Base-by-base conservation (phyloP, 2,797 vertebrate species). In the Gastrophryne carolinensis region DNA sequence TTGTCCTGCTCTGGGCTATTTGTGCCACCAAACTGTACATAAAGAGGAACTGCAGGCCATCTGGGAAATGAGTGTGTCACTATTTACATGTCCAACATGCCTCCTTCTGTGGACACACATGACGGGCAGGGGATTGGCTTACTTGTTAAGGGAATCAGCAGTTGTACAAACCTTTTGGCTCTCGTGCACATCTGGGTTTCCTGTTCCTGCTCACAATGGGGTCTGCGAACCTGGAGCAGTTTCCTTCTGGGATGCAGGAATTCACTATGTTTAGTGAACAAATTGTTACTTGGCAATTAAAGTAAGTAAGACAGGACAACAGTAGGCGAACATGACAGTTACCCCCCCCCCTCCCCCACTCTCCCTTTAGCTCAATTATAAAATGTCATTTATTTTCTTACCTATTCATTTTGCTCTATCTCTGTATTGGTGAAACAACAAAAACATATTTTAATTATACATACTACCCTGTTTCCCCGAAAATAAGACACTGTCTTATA, bases 91-190 rank as follows among this genome's bases (percentile, higher is more conserved):
- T 66, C 34, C 34, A 66, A 19, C 64, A 37, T 53, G n/a, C n/a
- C n/a, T 6, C 5, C 17, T 34, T 15, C 23, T 12, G 5, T 15
- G 5, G 30, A 6, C 8, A 23, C 30, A 37, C 49, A 37, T n/a
- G 21, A 50, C 30, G 12, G 29, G 21, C 32, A 5, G 26, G 27
- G 17, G 30, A 12, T 10, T 27, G 13, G 19, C 7, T 19, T 32
- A 32, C 32, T 37, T 39, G 47, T 37, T 53, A 67, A 67, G n/a
- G 49, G 49, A 39, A 24, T 26, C 19, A 32, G 26, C 64, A 67
- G 21, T 67, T 67, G 49, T 53, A 49, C 49, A 67, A 67, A 67
- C 64, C 64, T 53, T 54, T 67, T 67, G 49, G 64, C 34, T 17
- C n/a, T 2, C 19, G 15, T 4, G 17, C 50, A 56, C 66, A 69